Percentiles rank a stretch among this genome's conserved stretches.
Conservation (phyloP, 2,888 invertebrate species). For the Agriopis aurantiaria region DNA sequence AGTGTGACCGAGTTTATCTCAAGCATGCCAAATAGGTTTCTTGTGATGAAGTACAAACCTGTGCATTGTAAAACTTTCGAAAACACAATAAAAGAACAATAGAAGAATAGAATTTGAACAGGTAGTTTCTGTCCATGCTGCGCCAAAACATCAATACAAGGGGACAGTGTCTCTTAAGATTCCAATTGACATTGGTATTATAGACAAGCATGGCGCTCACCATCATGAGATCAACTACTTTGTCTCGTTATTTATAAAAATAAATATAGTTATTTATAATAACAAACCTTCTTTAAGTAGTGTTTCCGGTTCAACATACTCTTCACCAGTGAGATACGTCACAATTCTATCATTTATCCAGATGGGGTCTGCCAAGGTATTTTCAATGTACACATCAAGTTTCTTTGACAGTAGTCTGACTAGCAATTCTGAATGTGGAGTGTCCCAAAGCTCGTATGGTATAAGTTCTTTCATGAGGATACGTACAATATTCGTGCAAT, state of each 20-base stretch:
- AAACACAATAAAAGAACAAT: no score
- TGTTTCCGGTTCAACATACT: conserved; percentile 32
- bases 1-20: no score
- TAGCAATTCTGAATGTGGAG: conserved; percentile 88
- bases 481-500: conserved; percentile 87
- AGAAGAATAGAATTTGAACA: no score
- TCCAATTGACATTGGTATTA: no score
- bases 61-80: no score
- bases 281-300: conserved; percentile 16
- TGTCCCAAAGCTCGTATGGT: conserved; percentile 89
- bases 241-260: no score
- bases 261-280: background rate
- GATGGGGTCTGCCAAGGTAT: conserved; percentile 79
- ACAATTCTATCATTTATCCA: conserved; percentile 80
- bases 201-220: background rate
- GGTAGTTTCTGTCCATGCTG: no score
- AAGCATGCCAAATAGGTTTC: no score
- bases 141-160: no score
- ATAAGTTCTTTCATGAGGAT: conserved; percentile 87
- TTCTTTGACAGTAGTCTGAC: conserved; percentile 88
- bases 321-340: conserved; percentile 61
- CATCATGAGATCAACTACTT: background rate
- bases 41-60: no score
- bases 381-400: conserved; percentile 81
- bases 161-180: no score